phyloP scores from a whole-genome alignment of 2,113 vertebrate species.

The Psephotus haematonotus region DNA sequence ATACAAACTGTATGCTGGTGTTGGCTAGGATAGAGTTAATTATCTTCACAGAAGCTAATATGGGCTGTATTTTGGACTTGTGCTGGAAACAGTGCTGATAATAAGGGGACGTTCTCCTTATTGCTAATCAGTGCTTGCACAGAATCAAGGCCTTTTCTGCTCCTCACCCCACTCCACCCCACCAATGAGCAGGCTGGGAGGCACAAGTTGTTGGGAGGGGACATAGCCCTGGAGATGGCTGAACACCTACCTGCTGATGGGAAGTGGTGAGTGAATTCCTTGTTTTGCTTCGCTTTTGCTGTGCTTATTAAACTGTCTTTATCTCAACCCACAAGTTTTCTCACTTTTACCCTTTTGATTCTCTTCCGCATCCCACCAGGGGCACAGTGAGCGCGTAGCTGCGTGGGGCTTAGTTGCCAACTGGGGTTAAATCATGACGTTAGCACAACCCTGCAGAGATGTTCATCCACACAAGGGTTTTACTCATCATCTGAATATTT shows the following conservation, averaged over 20 bases:
- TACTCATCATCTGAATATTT: not conserved
- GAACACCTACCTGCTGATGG: not conserved
- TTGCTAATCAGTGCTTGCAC: not conserved
- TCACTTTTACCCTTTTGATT: not conserved
- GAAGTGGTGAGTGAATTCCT: not conserved
- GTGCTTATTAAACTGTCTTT: not conserved
- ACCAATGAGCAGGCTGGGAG: not conserved
- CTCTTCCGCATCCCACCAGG: not conserved
- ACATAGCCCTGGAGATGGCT: not conserved
- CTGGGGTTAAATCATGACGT: not conserved
- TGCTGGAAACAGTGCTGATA: not conserved
- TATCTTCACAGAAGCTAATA: not conserved
- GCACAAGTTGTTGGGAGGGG: not conserved
- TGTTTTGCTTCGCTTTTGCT: not conserved
- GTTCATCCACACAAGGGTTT: not conserved
- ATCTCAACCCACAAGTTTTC: not conserved
- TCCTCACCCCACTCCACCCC: not conserved
- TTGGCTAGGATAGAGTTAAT: not conserved
- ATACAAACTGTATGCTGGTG: not conserved
- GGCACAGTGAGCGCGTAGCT: not conserved
- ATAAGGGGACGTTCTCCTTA: not conserved
- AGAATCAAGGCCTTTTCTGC: not conserved
- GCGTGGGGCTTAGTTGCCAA: not conserved
- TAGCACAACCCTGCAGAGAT: not conserved
- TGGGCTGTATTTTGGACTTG: not conserved